Evolutionary conservation across 2,888 invertebrate genomes (phyloP).

Genomic region (Periphyllus acericola): DNA sequence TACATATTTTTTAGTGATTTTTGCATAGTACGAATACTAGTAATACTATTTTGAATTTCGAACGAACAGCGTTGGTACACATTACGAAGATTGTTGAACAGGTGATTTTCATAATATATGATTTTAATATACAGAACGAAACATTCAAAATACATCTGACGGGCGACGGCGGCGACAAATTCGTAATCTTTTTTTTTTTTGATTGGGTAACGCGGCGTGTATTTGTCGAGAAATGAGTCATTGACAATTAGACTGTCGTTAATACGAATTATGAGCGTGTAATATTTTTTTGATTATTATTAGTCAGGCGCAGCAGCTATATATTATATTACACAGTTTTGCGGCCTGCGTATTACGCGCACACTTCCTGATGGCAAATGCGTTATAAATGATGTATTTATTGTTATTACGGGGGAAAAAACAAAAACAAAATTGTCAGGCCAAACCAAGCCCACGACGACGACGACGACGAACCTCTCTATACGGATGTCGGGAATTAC

Average conservation of each 20-base stretch:
- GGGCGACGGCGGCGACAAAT: no score
- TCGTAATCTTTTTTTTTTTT: not conserved
- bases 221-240: not conserved
- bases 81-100: no score
- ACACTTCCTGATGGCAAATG: not conserved
- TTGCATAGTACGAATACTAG: not conserved
- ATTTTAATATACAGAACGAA: no score
- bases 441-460: not conserved
- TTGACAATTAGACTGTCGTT: not conserved
- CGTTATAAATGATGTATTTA: not conserved
- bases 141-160: no score
- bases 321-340: not conserved
- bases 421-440: not conserved
- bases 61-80: no score
- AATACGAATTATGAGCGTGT: not conserved
- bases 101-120: no score
- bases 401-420: not conserved
- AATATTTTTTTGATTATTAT: not conserved
- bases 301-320: not conserved
- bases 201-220: not conserved
- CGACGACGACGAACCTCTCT: not conserved
- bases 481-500: slow-evolving; percentile 33
- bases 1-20: not conserved
- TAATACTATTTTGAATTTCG: not conserved
- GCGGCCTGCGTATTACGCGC: not conserved